These are phyloP conservation scores for Xerus inauris DNA, from an alignment of 2,113 vertebrate species.

Conservation along the genomic window DNA sequence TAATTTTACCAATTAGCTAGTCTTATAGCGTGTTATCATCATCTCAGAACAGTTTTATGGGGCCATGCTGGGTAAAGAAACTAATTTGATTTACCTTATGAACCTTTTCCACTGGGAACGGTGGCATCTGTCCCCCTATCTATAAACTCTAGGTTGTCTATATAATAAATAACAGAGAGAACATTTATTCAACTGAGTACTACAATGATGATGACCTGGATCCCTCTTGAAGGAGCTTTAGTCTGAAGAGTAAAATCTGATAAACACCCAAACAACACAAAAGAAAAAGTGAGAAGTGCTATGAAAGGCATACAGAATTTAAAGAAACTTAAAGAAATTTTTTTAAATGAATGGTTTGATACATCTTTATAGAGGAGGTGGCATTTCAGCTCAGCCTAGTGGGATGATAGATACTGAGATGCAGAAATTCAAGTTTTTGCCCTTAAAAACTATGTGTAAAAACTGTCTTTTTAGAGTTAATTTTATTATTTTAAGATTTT, in stretches of 20 bases:
- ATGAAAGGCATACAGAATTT: neutral
- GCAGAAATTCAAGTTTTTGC: constrained; percentile 34
- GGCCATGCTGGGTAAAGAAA: constrained; percentile 1
- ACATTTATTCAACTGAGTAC: neutral
- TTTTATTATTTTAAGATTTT: neutral
- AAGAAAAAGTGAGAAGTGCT: constrained; percentile 7
- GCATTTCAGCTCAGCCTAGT: constrained; percentile 30
- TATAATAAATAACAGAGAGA: neutral
- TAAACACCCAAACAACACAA: neutral
- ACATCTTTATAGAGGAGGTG: constrained; percentile 24
- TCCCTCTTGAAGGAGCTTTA: neutral
- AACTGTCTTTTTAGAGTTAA: neutral
- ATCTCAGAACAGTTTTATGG: constrained; percentile 31
- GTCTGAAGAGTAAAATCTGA: neutral
- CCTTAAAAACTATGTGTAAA: constrained; percentile 27
- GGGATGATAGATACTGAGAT: constrained; percentile 15
- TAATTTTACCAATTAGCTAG: constrained; percentile 6
- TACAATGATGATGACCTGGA: neutral
- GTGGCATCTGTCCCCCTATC: neutral
- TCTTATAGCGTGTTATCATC: neutral
- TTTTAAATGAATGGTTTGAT: constrained; percentile 11
- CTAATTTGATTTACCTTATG: constrained; percentile 15
- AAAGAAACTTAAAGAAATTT: neutral
- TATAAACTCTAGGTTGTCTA: neutral
- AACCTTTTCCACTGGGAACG: neutral